Evolutionary conservation across 1,140 invertebrate genomes (phyloP).

Genomic region (Propsilocerus akamusi): DNA sequence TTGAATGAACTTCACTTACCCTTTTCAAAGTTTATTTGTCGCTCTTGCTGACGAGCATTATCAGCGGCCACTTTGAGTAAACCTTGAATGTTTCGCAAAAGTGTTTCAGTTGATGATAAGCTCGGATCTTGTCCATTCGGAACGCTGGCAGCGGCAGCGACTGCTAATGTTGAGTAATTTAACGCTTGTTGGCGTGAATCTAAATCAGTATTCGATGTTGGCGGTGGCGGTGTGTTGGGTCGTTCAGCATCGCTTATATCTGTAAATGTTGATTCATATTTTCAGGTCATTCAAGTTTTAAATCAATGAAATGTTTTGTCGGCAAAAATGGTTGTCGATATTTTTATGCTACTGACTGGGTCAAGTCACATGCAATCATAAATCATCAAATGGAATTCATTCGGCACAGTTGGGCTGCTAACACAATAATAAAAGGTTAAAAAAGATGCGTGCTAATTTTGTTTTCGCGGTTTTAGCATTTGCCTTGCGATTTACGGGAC

Average conservation of each 20-base stretch:
- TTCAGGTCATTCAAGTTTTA: no score
- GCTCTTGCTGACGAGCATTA: conserved; percentile 85
- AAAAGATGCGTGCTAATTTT: conserved; percentile 2
- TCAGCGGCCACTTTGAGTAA: conserved; percentile 87
- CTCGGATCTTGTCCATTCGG: conserved; percentile 28
- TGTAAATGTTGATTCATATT: conserved; percentile 11
- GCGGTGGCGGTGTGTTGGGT: conserved; percentile 20
- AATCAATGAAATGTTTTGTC: neutral
- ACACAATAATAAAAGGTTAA: neutral
- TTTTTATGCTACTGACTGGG: conserved; percentile 2
- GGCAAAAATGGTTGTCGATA: neutral
- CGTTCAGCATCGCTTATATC: conserved; percentile 41
- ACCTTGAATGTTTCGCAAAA: conserved; percentile 86
- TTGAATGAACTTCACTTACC: conserved; percentile 34
- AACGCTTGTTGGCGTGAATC: conserved; percentile 37
- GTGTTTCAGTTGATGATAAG: conserved; percentile 73
- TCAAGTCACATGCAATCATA: conserved; percentile 1
- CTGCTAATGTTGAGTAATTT: conserved; percentile 48
- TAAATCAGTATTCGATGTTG: conserved; percentile 9
- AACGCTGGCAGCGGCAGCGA: conserved; percentile 26
- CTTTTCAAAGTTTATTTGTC: conserved; percentile 92
- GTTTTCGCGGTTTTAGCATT: neutral
- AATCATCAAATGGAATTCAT: neutral
- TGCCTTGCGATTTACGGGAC: no score
- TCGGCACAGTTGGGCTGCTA: no score